Evolutionary conservation across 2,113 vertebrate genomes (phyloP), one percentile per base, ranked within the genome.

Genomic region (Syngnathus typhle): DNA sequence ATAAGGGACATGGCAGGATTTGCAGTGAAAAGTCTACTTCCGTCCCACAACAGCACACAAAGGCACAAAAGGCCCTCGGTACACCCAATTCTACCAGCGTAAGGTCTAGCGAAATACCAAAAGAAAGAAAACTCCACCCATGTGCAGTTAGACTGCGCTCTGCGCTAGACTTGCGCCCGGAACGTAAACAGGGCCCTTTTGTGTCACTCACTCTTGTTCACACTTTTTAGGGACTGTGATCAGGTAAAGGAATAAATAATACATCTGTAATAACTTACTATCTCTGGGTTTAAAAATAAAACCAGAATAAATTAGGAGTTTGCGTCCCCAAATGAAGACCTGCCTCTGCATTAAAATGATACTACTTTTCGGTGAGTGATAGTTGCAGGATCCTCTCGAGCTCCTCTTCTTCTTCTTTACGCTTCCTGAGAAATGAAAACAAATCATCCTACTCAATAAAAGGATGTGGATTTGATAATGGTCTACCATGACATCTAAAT

Each of bases 291-390:
- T 80, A 46, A 66, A 71, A 68, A 81, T 38, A 66, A 71, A 70
- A 81, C 80, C 78, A 7, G 69, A 88, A 90, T 89, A 91, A 89
- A 87, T 86, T 81, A 90, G 82, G 75, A 82, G 67, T 41, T 23
- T 36, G 18, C 8, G 81, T 80, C 77, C 73, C 76, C 69, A 72
- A 38, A 56, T 73, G 68, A 76, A 83, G 67, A 79, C 68, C 76
- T 37, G 38, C 9, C 68, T 74, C 68, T 38, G 62, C 60, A 7
- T 58, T 69, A 69, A 69, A 10, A 59, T 89, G 69, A 79, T 77
- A 72, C 87, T 93, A 98, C 90, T 95, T 96, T 73, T 98, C 95
- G 0, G 94, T 96, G 87, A 98, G 95, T 3, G 95, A 98, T 70
- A 95, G 93, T 80, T 88, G 93, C 75, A 97, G 88, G 85, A 93